These are phyloP conservation scores for Brienomyrus brachyistius DNA, from an alignment of 2,113 vertebrate species.

Conservation along the genomic window DNA sequence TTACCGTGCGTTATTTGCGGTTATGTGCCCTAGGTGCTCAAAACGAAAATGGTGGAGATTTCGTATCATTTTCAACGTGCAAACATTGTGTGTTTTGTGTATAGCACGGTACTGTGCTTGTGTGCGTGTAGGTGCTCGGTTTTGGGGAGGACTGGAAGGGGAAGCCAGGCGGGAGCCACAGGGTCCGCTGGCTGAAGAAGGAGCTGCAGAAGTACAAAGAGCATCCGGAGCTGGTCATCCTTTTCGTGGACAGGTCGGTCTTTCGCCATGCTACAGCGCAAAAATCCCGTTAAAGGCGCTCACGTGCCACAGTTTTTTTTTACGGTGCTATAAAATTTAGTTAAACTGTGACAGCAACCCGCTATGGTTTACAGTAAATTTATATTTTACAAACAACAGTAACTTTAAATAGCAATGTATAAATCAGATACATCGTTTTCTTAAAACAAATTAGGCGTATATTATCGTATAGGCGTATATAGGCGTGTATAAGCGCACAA, in stretches of 20 bases:
- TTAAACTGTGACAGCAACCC: not conserved
- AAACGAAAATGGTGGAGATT: not conserved
- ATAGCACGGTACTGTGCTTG: not conserved
- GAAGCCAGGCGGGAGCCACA: slow-evolving; percentile 81
- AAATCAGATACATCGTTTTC: not conserved
- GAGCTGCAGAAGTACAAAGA: slow-evolving; percentile 66
- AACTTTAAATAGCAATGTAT: not conserved
- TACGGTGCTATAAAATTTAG: not conserved
- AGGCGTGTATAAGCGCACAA: not conserved
- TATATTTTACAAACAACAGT: not conserved
- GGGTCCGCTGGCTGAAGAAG: slow-evolving; percentile 77
- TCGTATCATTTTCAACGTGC: not conserved
- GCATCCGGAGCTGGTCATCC: slow-evolving; percentile 58
- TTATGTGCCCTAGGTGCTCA: not conserved
- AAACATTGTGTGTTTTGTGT: not conserved
- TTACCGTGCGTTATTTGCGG: not conserved
- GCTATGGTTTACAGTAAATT: not conserved
- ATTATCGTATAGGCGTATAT: not conserved
- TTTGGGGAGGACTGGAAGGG: slow-evolving; percentile 67
- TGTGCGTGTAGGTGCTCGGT: slow-evolving; percentile 37
- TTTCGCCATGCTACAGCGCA: not conserved
- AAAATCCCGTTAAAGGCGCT: not conserved
- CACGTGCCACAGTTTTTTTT: not conserved
- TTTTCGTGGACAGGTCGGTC: slow-evolving; percentile 84
- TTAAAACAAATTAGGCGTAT: not conserved